Evolutionary conservation across 2,113 vertebrate species (phyloP).

Genomic region (Delphinus delphis): DNA sequence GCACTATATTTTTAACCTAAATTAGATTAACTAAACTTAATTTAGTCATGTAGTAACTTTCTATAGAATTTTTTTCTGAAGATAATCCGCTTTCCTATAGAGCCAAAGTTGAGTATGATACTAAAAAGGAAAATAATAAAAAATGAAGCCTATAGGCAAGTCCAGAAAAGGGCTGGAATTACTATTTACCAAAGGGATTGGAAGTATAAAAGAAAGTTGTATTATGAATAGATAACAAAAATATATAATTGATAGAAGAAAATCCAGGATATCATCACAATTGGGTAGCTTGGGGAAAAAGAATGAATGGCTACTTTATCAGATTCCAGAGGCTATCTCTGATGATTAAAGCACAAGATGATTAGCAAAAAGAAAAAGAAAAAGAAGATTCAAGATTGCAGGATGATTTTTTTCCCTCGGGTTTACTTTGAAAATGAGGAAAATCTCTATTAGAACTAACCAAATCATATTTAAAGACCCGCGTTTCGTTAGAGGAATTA

Average conservation of each 20-base stretch:
- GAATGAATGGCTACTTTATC: background rate
- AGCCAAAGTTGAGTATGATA: background rate
- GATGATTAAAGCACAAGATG: background rate
- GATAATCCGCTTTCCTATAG: background rate
- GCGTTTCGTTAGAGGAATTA: conserved; percentile 27
- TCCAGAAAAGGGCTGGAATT: background rate
- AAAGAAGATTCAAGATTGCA: background rate
- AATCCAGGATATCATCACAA: background rate
- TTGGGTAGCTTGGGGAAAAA: background rate
- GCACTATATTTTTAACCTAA: background rate
- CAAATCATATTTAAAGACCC: conserved; percentile 47
- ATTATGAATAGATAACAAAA: background rate
- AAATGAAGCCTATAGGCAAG: background rate
- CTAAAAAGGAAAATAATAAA: background rate
- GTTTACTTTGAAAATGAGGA: conserved; percentile 40
- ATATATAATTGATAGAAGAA: background rate
- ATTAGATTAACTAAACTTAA: background rate
- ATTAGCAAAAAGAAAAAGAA: background rate
- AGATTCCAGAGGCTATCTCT: background rate
- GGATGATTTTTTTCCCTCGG: background rate
- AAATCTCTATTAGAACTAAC: conserved; percentile 26
- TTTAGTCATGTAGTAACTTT: background rate
- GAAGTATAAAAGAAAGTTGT: background rate
- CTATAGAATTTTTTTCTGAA: background rate
- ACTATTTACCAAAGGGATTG: background rate